phyloP scores from a whole-genome alignment of 2,797 vertebrate genomes.

The Eidolon dupreanum region DNA sequence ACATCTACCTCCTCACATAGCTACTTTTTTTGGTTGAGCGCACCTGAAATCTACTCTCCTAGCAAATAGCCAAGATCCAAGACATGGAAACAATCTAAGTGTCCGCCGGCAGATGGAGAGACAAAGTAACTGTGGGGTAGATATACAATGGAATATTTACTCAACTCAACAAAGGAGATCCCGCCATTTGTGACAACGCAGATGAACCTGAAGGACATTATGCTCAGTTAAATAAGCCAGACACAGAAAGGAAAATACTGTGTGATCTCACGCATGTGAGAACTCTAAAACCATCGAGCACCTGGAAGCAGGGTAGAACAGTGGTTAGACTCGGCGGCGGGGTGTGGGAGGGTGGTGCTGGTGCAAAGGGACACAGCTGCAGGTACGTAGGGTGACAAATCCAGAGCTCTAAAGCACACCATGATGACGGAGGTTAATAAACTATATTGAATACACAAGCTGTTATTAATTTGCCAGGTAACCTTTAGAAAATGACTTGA shows the following conservation, averaged over 20 bases:
- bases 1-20: background rate
- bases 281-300: background rate
- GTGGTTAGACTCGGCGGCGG: background rate
- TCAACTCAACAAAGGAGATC: background rate
- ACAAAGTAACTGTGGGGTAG: background rate
- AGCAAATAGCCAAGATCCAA: background rate
- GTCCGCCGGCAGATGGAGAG: background rate
- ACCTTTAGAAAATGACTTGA: background rate
- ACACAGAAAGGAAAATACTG: background rate
- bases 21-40: background rate
- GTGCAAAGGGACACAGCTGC: background rate
- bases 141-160: background rate
- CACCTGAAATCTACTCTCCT: background rate
- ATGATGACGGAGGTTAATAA: background rate
- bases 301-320: background rate
- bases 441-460: background rate
- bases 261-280: background rate
- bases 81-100: background rate
- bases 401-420: background rate
- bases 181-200: background rate
- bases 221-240: background rate
- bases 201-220: background rate
- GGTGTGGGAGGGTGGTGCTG: background rate
- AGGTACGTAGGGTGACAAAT: background rate
- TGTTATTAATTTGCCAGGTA: background rate